Evolutionary conservation across 2,888 invertebrate genomes (phyloP), one percentile per base, ranked within the genome.

Genomic region (Kryphioiulus occultus): DNA sequence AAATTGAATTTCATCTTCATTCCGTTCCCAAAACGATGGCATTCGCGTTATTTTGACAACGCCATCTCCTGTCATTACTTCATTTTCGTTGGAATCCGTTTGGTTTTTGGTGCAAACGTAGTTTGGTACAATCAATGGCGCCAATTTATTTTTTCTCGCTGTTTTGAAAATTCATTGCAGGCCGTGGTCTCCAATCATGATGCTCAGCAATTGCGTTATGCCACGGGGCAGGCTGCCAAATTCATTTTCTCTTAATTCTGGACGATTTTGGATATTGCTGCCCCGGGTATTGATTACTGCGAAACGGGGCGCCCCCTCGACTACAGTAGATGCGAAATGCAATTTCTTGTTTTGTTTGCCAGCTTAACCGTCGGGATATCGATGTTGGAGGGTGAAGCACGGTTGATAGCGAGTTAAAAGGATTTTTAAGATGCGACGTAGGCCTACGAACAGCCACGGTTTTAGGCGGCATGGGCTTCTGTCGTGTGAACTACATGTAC

Each of bases 231-330:
- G 22, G 30, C 30, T 22, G 83, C 83, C 83, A 83, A 83, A 83
- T 30, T 26, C 83, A 22, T 26, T 83, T 83, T 35, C 83, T 19
- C 32, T 35, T 83, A 83, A 83, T 83, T 83, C 83, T 35, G 35
- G 83, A 2, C 83, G 19, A 83, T 83, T 83, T 83, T 35, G 83
- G 83, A 15, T 83, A 83, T 83, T 83, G 26, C 30, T 22, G 30
- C 30, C 35, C 83, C 19, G 83, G 30, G 35, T 83, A 83, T 83
- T 83, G 83, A 83, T 83, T 53, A 53, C 53, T 53, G 53, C 53
- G n/a, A 53, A n/a, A 17, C 53, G n/a, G 53, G 53, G 53, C 1
- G 19, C 19, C 53, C 39, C 19, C 19, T n/a, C 17, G 53, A 17
- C 53, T n/a, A n/a, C n/a, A n/a, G n/a, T 53, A n/a, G 53, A 53